Base-by-base conservation (phyloP, 1,140 invertebrate species). In the Caerostris extrusa region DNA sequence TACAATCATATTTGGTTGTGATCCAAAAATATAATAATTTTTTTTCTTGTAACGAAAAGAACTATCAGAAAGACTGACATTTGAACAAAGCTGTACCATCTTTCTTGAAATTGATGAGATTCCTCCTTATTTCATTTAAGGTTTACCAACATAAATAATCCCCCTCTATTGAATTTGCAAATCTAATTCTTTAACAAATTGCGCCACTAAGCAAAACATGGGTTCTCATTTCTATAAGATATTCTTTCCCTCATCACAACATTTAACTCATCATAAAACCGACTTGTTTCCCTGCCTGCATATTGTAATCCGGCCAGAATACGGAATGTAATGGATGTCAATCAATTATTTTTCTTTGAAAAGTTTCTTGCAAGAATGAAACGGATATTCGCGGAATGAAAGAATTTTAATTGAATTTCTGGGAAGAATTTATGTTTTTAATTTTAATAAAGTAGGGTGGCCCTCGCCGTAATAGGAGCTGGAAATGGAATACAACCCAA, bases 331-430 rank as follows among this genome's bases (percentile, higher is more conserved):
- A 61, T 53, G 57, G 34, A 87, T 64, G 85, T 87, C 85, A 87
- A 87, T 87, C 85, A 87, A 87, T 87, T 87, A 87, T 64, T 87
- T 87, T 87, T 64, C 58, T 64, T 53, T 5, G 12, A 61, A 64
- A 14, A 61, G 34, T 53, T 87, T 14, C 58, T 34, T 87, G n/a
- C 8, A 50, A 17, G n/a, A 87, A 60, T 50, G 57, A 56, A 61
- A 61, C n/a, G 17, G 57, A 64, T 34, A 34, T 34, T 50, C 57
- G 10, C 34, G 34, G 60, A n/a, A 60, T 55, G 85, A 87, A 87
- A 64, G 85, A 87, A 87, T 87, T 87, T 87, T 87, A 87, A 87
- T 87, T 87, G 85, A 87, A 87, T 87, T 87, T 87, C 58, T 12
- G 34, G n/a, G 53, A 87, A 87, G 60, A 60, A 83, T 83, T 83